phyloP scores from a whole-genome alignment of 2,888 invertebrate genomes.

The Panopea generosa region DNA sequence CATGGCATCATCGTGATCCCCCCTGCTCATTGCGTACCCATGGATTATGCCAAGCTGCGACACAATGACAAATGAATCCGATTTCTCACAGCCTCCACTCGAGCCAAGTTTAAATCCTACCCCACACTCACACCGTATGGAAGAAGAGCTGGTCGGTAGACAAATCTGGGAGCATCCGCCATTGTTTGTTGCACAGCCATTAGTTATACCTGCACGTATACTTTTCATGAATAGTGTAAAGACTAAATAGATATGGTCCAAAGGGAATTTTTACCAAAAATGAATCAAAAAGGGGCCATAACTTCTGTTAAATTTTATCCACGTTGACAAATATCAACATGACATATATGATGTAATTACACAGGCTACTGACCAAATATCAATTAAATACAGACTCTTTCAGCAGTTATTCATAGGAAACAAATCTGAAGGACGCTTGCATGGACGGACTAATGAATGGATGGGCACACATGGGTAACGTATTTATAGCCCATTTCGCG shows the following conservation, averaged over 20 bases:
- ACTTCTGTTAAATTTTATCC: no score
- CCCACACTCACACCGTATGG: conserved; percentile 93
- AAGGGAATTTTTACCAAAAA: neutral
- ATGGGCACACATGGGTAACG: no score
- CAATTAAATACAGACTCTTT: no score
- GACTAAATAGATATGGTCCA: neutral
- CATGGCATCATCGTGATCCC: conserved; percentile 94
- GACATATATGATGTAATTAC: no score
- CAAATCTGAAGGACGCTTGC: no score
- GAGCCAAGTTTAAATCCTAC: conserved; percentile 94
- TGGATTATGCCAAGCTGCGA: conserved; percentile 95
- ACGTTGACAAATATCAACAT: neutral
- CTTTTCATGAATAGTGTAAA: no score
- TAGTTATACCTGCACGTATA: conserved; percentile 26
- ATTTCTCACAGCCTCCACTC: conserved; percentile 90
- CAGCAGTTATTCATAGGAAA: no score
- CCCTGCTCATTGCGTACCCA: conserved; percentile 92
- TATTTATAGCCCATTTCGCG: no score
- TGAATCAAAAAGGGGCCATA: neutral
- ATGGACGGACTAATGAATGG: no score
- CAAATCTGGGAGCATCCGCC: conserved; percentile 98
- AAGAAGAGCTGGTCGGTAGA: conserved; percentile 92
- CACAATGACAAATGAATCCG: conserved; percentile 95
- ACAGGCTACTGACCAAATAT: no score
- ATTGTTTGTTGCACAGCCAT: conserved; percentile 84